Evolutionary conservation across 2,888 invertebrate species (phyloP).

Genomic region (Drosophila tanythrix): DNA sequence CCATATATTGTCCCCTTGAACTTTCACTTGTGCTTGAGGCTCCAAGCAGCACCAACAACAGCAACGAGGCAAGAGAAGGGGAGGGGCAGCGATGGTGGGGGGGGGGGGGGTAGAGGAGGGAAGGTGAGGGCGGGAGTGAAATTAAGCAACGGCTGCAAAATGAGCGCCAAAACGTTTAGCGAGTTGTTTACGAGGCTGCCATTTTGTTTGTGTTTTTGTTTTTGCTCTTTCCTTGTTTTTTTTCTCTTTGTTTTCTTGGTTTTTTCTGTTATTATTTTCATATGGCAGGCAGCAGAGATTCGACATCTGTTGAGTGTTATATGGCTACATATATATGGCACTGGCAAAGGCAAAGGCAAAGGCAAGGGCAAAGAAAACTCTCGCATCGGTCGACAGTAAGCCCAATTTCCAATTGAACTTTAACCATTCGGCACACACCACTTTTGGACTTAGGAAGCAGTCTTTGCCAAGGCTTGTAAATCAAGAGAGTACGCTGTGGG

Average conservation of each 20-base stretch:
- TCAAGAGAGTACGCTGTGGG: neutral
- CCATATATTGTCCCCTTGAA: slow-evolving; percentile 62
- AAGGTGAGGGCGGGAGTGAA: slow-evolving; percentile 31
- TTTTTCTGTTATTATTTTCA: slow-evolving; percentile 27
- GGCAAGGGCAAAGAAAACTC: slow-evolving; percentile 30
- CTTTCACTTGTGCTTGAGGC: slow-evolving; percentile 71
- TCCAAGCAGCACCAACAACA: slow-evolving; percentile 49
- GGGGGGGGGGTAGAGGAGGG: neutral
- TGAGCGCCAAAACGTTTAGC: slow-evolving; percentile 77
- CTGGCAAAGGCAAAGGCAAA: slow-evolving; percentile 7
- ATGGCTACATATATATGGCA: slow-evolving; percentile 6
- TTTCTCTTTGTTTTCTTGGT: slow-evolving; percentile 1
- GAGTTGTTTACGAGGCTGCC: slow-evolving; percentile 75
- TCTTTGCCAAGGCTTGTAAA: slow-evolving; percentile 15
- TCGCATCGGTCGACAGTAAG: slow-evolving; percentile 25
- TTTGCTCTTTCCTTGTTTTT: neutral
- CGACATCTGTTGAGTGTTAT: slow-evolving; percentile 64
- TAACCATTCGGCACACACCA: neutral
- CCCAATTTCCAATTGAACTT: slow-evolving; percentile 59
- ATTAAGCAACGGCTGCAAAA: slow-evolving; percentile 77
- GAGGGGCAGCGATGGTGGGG: rapidly evolving
- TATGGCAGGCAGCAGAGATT: slow-evolving; percentile 42
- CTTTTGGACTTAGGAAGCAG: neutral
- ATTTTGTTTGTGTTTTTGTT: slow-evolving; percentile 48
- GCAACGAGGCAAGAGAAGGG: neutral